phyloP scores from a whole-genome alignment of 2,113 vertebrate species.

The Picathartes gymnocephalus region DNA sequence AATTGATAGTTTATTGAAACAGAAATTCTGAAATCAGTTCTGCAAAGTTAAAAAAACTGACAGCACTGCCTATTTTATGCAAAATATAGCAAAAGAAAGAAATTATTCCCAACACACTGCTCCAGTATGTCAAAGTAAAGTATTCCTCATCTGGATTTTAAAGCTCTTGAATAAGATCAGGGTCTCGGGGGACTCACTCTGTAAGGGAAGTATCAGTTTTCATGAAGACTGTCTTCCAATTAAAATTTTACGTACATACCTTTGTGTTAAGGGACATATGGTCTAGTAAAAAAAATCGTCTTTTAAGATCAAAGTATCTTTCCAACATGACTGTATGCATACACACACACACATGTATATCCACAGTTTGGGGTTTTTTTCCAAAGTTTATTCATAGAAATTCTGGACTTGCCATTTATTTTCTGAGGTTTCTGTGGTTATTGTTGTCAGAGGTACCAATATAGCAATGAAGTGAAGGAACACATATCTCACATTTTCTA shows the following conservation, averaged over 20 bases:
- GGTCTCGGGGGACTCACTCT: neutral
- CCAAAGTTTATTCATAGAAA: neutral
- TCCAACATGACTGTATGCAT: neutral
- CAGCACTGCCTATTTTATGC: neutral
- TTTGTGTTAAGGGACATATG: neutral
- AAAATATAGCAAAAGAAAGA: neutral
- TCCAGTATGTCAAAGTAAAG: neutral
- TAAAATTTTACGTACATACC: neutral
- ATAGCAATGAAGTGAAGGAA: neutral
- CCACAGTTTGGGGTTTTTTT: neutral
- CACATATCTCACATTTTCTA: neutral
- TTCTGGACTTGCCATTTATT: conserved; percentile 14
- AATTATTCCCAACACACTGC: neutral
- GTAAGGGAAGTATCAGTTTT: conserved; percentile 2
- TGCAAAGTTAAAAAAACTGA: neutral
- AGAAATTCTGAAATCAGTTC: neutral
- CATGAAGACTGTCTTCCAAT: neutral
- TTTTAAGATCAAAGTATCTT: neutral
- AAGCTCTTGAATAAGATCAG: neutral
- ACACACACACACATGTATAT: rapidly evolving
- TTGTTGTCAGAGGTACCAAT: neutral
- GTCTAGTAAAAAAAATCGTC: rapidly evolving
- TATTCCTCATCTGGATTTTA: neutral
- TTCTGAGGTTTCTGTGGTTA: conserved; percentile 30
- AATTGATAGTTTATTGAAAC: neutral